Conservation (phyloP, 2,797 vertebrate genomes). For the Hydrophis major region DNA sequence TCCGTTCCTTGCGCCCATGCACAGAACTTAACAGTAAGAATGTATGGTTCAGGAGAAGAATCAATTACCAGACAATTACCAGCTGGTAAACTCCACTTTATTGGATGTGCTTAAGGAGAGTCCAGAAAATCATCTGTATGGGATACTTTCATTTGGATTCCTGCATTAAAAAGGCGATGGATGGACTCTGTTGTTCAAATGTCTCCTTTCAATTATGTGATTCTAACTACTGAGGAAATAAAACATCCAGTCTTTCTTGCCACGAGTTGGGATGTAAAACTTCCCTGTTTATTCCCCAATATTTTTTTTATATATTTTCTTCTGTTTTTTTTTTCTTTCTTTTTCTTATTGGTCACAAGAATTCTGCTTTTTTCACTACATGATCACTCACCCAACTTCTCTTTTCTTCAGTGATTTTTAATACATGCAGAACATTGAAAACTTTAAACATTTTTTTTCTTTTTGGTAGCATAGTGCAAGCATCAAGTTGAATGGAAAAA, state of each 20-base stretch:
- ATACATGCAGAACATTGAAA: neutral
- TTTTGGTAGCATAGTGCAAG: neutral
- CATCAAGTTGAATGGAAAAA: neutral
- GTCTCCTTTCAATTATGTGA: neutral
- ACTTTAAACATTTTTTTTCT: neutral
- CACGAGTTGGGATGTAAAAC: neutral
- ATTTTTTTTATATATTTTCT: neutral
- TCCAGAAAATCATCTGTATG: neutral
- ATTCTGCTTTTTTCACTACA: neutral
- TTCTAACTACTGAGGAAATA: neutral
- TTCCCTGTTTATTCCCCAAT: neutral
- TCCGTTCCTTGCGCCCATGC: too few species aligned
- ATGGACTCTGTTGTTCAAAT: neutral
- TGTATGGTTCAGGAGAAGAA: neutral
- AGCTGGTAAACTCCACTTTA: neutral
- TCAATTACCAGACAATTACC: neutral
- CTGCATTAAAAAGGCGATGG: neutral
- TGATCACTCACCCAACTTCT: neutral
- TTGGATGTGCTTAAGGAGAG: neutral
- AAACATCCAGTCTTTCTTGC: neutral
- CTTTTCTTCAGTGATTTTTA: neutral
- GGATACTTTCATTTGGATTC: neutral
- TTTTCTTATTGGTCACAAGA: neutral
- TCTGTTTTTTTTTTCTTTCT: too few species aligned
- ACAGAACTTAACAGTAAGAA: neutral